A percentile compares a stretch with the other conserved stretches of the same genome.
phyloP scores from a whole-genome alignment of 2,113 vertebrate genomes.

The Burhinus oedicnemus region DNA sequence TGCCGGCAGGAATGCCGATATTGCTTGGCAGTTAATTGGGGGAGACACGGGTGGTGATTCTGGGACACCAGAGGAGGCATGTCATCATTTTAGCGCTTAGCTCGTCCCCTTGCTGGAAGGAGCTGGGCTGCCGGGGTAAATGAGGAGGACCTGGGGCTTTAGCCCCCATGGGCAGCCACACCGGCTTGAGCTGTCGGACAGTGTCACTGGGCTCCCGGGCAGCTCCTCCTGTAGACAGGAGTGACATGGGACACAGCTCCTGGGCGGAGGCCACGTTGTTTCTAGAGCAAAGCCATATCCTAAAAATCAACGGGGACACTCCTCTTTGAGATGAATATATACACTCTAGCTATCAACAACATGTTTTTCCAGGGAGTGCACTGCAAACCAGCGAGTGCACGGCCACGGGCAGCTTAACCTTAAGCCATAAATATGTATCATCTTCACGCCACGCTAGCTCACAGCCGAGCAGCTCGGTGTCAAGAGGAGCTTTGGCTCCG shows the following conservation, averaged over 20 bases:
- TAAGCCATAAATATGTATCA: accelerated
- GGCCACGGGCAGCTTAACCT: background rate
- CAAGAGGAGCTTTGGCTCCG: background rate
- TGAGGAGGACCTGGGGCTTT: background rate
- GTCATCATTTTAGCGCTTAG: too few species aligned
- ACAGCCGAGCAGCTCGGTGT: background rate
- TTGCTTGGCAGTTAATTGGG: background rate
- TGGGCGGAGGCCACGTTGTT: background rate
- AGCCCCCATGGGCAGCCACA: accelerated
- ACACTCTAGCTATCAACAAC: background rate
- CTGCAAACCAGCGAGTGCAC: background rate
- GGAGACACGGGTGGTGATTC: background rate
- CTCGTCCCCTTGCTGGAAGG: background rate
- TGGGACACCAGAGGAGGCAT: background rate
- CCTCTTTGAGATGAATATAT: background rate
- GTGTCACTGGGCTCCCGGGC: too few species aligned
- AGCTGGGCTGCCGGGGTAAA: background rate
- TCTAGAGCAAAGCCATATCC: background rate
- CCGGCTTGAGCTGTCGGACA: background rate
- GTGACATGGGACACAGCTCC: background rate
- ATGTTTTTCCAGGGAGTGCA: too few species aligned
- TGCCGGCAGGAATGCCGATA: background rate
- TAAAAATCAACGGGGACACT: background rate
- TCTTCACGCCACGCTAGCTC: background rate
- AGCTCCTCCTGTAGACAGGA: background rate